phyloP scores from a whole-genome alignment of 2,888 invertebrate species.

The Pristionchus japonicus region DNA sequence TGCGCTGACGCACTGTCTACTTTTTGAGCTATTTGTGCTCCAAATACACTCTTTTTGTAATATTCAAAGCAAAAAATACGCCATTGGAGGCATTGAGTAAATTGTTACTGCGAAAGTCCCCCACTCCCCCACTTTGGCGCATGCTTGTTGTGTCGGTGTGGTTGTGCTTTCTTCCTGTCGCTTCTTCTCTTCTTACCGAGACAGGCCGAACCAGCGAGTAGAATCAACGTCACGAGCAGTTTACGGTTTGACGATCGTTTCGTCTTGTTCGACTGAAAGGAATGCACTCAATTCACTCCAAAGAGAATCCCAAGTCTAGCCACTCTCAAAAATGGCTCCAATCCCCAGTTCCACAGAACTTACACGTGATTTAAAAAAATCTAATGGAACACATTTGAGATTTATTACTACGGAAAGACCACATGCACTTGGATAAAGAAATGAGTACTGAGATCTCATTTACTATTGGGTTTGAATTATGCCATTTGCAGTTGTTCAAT shows the following conservation, averaged over 20 bases:
- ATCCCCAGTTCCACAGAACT: too few species aligned
- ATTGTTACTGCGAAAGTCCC: background rate
- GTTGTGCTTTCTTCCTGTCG: background rate
- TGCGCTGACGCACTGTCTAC: background rate
- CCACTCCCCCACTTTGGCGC: background rate
- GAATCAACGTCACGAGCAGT: conserved; percentile 65
- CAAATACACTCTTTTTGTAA: too few species aligned
- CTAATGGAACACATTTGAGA: too few species aligned
- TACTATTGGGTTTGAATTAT: too few species aligned
- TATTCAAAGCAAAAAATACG: too few species aligned
- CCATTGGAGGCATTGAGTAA: too few species aligned
- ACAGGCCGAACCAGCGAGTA: conserved; percentile 68
- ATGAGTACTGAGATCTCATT: too few species aligned
- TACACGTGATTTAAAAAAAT: too few species aligned
- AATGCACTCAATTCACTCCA: background rate
- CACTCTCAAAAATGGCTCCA: too few species aligned
- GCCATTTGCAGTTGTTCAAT: too few species aligned
- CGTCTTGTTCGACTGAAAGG: conserved; percentile 52
- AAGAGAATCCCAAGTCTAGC: too few species aligned
- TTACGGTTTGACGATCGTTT: conserved; percentile 62
- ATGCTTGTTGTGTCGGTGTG: background rate
- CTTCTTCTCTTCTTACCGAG: conserved; percentile 52
- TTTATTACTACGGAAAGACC: background rate
- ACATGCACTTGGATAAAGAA: background rate
- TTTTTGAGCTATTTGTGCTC: too few species aligned